Conservation (phyloP, 2,797 vertebrate genomes). For the Trachurus trachurus region DNA sequence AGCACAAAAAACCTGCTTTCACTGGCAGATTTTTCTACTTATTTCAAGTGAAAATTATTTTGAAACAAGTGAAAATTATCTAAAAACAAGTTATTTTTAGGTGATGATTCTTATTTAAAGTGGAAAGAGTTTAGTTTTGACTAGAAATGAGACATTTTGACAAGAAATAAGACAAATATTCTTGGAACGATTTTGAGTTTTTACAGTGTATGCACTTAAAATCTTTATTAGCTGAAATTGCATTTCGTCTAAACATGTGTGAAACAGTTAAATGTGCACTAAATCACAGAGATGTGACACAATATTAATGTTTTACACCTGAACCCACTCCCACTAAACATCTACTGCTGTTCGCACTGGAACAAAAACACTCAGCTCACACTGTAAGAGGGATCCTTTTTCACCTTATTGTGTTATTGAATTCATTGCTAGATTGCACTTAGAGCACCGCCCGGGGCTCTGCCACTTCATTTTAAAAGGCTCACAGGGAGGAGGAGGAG, state of each 20-base stretch:
- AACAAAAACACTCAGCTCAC: not conserved
- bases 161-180: too few species aligned
- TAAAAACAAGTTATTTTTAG: too few species aligned
- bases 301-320: not conserved
- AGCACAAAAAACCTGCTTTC: too few species aligned
- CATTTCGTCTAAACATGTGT: not conserved
- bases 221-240: too few species aligned
- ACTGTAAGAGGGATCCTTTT: slow-evolving; percentile 37
- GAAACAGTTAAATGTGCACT: not conserved
- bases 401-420: slow-evolving; percentile 52
- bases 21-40: too few species aligned
- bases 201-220: too few species aligned
- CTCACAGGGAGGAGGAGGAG: not conserved
- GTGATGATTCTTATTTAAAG: too few species aligned
- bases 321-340: not conserved
- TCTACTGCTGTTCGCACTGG: not conserved
- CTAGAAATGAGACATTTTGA: too few species aligned
- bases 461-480: slow-evolving; percentile 41
- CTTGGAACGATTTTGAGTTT: too few species aligned
- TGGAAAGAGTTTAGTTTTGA: too few species aligned
- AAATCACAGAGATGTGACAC: not conserved
- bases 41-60: too few species aligned
- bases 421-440: slow-evolving; percentile 43
- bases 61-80: too few species aligned
- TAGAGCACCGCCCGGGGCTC: slow-evolving; percentile 43